Base-by-base conservation (phyloP, 2,888 invertebrate species). In the Acanthacorydalis orientalis region DNA sequence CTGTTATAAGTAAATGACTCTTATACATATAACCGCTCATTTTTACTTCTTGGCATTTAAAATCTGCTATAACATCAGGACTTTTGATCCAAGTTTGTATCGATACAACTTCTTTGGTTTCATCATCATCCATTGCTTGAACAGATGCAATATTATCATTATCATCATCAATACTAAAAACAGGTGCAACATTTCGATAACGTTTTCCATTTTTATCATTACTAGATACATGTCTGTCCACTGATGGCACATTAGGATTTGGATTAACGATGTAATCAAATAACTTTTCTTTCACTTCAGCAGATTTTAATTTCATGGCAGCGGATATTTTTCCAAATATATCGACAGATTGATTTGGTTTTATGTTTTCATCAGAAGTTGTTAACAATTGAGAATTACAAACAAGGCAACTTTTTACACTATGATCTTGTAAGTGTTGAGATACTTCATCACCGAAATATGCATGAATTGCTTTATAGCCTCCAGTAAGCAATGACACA, bases 131-230 rank as follows among this genome's bases (percentile, higher is more conserved):
- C 48, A 67, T 67, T 53, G 63, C 69, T 57, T 67, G 62, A 54
- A 64, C 53, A 51, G 62, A 54, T 53, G 66, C 58, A 51, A 71
- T 67, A 52, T 72, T 73, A 58, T 79, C 79, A 53, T 78, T 75
- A 62, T 92, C 91, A 60, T 92, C 93, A 57, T 90, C 91, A 59
- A 95, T 91, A 63, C 90, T 90, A 63, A 96, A 96, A 8, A 95
- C 90, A 7, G 91, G 89, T 1, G 87, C 85, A 48, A 88, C 83
- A 67, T 89, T 89, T 55, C 91, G 76, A 63, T 92, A 91, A 40
- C 87, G 75, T 64, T 83, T 90, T n/a, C 87, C 85, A 56, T 84
- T 80, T 61, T 80, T 80, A 59, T 91, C 89, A 49, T 72, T 76
- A 53, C 84, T 83, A 47, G 85, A 89, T 3, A 93, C 91, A 61